Percentiles rank a stretch among this genome's conserved stretches.
These are phyloP conservation scores for Epinephelus moara DNA, from an alignment of 2,113 vertebrate species.

Conservation along the genomic window DNA sequence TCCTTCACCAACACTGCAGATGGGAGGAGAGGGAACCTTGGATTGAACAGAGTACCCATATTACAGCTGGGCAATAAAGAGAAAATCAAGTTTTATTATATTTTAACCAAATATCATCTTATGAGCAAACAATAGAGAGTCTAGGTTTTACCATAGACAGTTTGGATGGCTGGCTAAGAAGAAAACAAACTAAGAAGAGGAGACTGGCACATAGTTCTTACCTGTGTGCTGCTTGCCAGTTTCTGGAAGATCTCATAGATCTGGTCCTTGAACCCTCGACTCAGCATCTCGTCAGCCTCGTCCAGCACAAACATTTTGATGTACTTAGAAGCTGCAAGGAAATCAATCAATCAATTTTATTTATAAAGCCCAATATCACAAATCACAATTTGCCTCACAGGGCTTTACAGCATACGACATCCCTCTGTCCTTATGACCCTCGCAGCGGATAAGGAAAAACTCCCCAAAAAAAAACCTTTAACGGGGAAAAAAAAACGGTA, in stretches of 20 bases:
- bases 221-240: constrained; percentile 93
- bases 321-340: constrained; percentile 89
- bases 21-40: constrained; percentile 83
- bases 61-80: no score
- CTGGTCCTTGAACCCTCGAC: constrained; percentile 99
- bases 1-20: constrained; percentile 76
- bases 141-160: background rate
- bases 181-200: background rate
- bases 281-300: constrained; percentile 98
- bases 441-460: no score
- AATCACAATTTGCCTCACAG: no score
- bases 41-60: background rate
- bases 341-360: no score
- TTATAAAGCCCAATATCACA: no score
- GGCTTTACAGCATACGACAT: no score
- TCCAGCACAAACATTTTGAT: constrained; percentile 99
- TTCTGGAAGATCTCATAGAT: constrained; percentile 99
- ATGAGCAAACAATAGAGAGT: no score
- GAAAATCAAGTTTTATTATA: no score
- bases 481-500: no score
- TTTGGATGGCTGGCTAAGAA: background rate
- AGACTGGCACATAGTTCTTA: constrained; percentile 59
- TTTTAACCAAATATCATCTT: no score
- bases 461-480: no score
- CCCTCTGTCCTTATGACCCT: no score